These are phyloP conservation scores for Ophioderma brevispina DNA, from an alignment of 35 echinoderm and acorn worm genomes.

Conservation along the genomic window DNA sequence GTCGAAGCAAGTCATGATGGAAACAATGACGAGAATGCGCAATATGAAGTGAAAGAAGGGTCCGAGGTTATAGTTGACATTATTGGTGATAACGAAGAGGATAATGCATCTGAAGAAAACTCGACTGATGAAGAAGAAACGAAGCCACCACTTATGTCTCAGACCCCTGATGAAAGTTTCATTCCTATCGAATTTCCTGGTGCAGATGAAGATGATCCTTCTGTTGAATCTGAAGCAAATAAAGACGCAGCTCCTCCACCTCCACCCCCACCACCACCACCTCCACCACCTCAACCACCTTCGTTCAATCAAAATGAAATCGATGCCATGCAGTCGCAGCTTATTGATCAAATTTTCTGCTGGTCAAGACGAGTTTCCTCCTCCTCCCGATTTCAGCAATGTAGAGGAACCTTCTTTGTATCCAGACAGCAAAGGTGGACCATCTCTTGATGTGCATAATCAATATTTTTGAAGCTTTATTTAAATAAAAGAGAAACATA, in stretches of 20 bases:
- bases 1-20: background rate
- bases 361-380: too few relatives aligned
- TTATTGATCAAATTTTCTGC: too few relatives aligned
- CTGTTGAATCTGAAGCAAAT: background rate
- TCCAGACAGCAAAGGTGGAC: too few relatives aligned
- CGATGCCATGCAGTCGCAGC: too few relatives aligned
- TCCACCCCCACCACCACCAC: background rate
- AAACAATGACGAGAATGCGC: background rate
- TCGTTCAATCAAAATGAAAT: background rate
- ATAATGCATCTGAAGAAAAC: background rate
- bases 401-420: too few relatives aligned
- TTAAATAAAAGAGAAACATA: too few relatives aligned
- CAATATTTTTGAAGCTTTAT: too few relatives aligned
- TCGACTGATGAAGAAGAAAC: background rate
- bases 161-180: background rate
- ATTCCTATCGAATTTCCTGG: background rate
- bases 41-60: background rate
- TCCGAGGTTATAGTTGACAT: background rate
- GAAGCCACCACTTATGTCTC: background rate
- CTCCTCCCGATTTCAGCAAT: too few relatives aligned
- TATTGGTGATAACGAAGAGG: background rate
- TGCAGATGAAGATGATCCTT: background rate
- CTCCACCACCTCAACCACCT: background rate
- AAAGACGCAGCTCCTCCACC: background rate
- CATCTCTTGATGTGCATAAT: too few relatives aligned